These are phyloP conservation scores for Drosophila barbarae DNA, from an alignment of 2,888 invertebrate species.

Conservation along the genomic window DNA sequence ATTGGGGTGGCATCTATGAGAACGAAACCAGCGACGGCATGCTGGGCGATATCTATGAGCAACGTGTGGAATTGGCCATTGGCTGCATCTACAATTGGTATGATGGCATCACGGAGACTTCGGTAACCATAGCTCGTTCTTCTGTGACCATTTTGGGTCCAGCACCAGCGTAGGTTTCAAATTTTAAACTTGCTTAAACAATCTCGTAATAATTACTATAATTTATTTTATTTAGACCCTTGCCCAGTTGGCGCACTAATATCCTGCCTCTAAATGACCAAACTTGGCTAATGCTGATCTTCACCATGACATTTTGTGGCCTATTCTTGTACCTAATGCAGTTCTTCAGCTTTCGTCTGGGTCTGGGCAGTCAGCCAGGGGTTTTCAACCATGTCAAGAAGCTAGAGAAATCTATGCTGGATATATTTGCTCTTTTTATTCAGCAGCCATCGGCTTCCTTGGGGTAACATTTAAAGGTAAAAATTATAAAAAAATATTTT, in stretches of 20 bases:
- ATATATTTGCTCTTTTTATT: slow-evolving; percentile 76
- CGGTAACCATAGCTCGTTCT: slow-evolving; percentile 75
- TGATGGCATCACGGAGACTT: slow-evolving; percentile 75
- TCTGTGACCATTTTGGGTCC: slow-evolving; percentile 77
- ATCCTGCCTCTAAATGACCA: slow-evolving; percentile 69
- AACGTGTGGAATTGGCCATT: slow-evolving; percentile 76
- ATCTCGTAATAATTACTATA: too few species aligned
- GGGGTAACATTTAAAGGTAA: slow-evolving; percentile 46
- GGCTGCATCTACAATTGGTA: slow-evolving; percentile 79
- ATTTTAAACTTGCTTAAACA: not conserved
- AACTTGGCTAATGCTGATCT: slow-evolving; percentile 67
- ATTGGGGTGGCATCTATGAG: slow-evolving; percentile 77
- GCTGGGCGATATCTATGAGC: slow-evolving; percentile 75
- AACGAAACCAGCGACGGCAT: slow-evolving; percentile 76
- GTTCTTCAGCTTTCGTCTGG: slow-evolving; percentile 47
- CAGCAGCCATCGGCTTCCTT: slow-evolving; percentile 76
- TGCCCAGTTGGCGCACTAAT: slow-evolving; percentile 74
- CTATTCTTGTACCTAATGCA: slow-evolving; percentile 63
- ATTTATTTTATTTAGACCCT: slow-evolving; percentile 48
- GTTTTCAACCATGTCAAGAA: slow-evolving; percentile 45
- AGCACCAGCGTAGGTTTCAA: slow-evolving; percentile 69
- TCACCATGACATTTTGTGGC: slow-evolving; percentile 64
- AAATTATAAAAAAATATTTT: not conserved
- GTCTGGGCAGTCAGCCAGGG: not conserved
- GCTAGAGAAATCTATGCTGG: slow-evolving; percentile 61